Percentiles rank a stretch among this genome's conserved stretches.
phyloP scores from a whole-genome alignment of 2,888 invertebrate species.

The Lymantria dispar region DNA sequence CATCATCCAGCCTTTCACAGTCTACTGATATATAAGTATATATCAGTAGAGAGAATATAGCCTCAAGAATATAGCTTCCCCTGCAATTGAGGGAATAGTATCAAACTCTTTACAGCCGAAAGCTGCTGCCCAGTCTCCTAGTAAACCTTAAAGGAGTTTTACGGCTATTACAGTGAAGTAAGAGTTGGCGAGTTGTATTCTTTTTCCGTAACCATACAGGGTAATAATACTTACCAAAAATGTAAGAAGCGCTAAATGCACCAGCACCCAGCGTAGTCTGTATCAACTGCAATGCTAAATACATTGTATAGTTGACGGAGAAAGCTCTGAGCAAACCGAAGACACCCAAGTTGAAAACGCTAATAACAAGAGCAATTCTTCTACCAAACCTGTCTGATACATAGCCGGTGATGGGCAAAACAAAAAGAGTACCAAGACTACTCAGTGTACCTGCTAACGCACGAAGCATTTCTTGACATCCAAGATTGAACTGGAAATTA shows the following conservation, averaged over 20 bases:
- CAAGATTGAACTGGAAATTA: conserved; percentile 81
- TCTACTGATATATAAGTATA: too few species aligned
- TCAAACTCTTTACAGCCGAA: too few species aligned
- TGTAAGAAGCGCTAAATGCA: conserved; percentile 74
- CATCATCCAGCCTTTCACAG: too few species aligned
- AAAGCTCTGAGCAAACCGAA: conserved; percentile 78
- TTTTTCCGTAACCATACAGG: not conserved
- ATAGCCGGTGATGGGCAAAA: conserved; percentile 85
- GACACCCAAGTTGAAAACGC: conserved; percentile 63
- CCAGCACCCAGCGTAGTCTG: conserved; percentile 77
- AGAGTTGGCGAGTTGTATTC: too few species aligned
- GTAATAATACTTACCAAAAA: conserved; percentile 44
- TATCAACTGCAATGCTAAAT: conserved; percentile 73
- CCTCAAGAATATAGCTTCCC: too few species aligned
- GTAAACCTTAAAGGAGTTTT: too few species aligned
- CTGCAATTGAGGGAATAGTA: too few species aligned
- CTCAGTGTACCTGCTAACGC: conserved; percentile 87
- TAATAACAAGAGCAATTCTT: conserved; percentile 68
- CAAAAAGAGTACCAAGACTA: conserved; percentile 86
- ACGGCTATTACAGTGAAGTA: too few species aligned
- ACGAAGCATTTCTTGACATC: conserved; percentile 86
- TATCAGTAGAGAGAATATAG: too few species aligned
- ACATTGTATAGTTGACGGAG: conserved; percentile 78
- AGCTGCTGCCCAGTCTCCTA: too few species aligned
- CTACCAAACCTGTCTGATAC: conserved; percentile 85